Evolutionary conservation across 2,888 invertebrate genomes (phyloP).

Genomic region (Napeogenes sylphis): DNA sequence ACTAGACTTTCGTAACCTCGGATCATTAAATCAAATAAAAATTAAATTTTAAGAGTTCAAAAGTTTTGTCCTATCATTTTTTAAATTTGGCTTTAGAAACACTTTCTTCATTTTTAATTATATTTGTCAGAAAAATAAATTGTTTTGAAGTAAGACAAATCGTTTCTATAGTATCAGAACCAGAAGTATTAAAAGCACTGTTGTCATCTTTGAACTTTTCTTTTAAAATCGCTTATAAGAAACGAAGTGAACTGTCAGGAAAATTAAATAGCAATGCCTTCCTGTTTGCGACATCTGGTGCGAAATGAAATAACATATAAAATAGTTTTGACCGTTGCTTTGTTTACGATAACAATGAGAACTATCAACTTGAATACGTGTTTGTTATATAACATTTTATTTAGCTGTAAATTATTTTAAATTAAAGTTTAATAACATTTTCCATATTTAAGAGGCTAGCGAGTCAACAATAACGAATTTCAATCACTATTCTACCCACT

Average conservation of each 20-base stretch:
- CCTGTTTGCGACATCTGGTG: slow-evolving; percentile 16
- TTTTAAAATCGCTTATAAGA: slow-evolving; percentile 13
- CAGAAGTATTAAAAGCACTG: not conserved
- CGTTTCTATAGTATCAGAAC: not conserved
- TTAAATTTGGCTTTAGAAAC: too few species aligned
- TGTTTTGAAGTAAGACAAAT: not conserved
- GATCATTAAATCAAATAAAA: not conserved
- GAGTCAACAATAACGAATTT: too few species aligned
- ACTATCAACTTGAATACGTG: not conserved
- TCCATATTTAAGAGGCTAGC: too few species aligned
- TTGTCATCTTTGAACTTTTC: slow-evolving; percentile 1
- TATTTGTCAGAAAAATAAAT: not conserved
- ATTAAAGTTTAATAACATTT: too few species aligned
- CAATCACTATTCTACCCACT: too few species aligned
- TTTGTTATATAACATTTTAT: too few species aligned
- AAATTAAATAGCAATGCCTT: slow-evolving; percentile 11
- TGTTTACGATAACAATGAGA: not conserved
- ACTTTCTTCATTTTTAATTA: not conserved
- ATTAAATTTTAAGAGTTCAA: not conserved
- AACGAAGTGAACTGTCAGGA: slow-evolving; percentile 12
- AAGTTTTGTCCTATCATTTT: too few species aligned
- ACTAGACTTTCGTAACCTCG: too few species aligned
- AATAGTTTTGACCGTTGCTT: not conserved
- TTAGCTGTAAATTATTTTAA: too few species aligned
- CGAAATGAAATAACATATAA: slow-evolving; percentile 12